Evolutionary conservation across 2,113 vertebrate genomes (phyloP), one percentile per base, ranked within the genome.

Genomic region (Notarius lentiginosus): DNA sequence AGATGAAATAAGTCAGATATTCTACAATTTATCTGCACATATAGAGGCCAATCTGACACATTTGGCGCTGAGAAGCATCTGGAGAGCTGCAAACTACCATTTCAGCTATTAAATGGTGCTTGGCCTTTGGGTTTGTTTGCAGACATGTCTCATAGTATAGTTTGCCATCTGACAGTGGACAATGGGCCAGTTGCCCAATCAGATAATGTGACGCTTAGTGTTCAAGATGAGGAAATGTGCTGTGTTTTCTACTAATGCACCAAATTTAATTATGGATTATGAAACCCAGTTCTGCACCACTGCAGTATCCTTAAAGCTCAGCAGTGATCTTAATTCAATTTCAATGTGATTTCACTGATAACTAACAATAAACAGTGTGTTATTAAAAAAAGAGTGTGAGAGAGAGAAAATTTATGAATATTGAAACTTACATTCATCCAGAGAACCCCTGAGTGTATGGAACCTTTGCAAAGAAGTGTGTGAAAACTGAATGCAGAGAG

Each of bases 1-100:
- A 91, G 87, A 83, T 84, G 66, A 87, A 86, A 91, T 88, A 87
- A 87, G 90, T 84, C 91, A 81, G 84, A 63, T 68, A 58, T 85
- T 88, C 84, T 72, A 76, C 70, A 87, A 90, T 90, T 87, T 89
- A 86, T 85, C 85, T 72, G 85, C 8, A 81, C 51, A 17, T 88
- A 41, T 63, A 85, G 87, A 66, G 87, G 85, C 68, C 68, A 90
- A 65, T 79, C 82, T 61, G 87, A 87, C 87, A 90, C 77, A 30
- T 88, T 76, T 82, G 68, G 82, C 58, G 72, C 82, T 72, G 70
- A 63, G 51, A 84, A 79, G 20, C 85, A 86, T 90, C 85, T 88
- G 87, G 60, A 84, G 73, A 55, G 76, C 34, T 90, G 66, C 66
- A 84, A 47, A 68, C 61, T 30, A 83, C 51, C 27, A 88, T 75